Evolutionary conservation across 2,797 vertebrate species (phyloP).

Genomic region (Pitangus sulphuratus): DNA sequence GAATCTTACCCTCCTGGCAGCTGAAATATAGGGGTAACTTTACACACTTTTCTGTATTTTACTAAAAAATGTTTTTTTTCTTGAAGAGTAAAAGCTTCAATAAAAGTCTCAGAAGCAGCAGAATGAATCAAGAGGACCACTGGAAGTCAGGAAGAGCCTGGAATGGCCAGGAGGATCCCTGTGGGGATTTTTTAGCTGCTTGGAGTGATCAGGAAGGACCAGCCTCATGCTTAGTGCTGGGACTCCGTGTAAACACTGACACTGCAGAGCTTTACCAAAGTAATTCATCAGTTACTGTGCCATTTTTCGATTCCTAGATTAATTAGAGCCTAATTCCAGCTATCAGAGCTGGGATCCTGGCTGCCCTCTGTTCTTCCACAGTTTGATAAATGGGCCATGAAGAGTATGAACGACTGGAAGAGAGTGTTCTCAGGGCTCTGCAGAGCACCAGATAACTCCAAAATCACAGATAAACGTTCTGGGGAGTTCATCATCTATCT

Average conservation of each 20-base stretch:
- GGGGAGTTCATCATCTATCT: not conserved
- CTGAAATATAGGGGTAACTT: not conserved
- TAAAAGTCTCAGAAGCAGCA: not conserved
- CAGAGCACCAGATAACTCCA: not conserved
- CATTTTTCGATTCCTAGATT: not conserved
- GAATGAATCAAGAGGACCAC: not conserved
- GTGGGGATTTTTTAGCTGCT: not conserved
- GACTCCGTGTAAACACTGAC: not conserved
- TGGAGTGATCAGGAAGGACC: not conserved
- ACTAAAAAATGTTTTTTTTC: not conserved
- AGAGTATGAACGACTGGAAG: not conserved
- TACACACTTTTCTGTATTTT: fast-evolving
- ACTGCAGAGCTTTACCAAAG: not conserved
- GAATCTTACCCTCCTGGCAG: not conserved
- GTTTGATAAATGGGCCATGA: not conserved
- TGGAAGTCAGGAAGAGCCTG: not conserved
- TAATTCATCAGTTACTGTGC: not conserved
- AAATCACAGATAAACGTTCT: not conserved
- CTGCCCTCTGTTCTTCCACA: not conserved
- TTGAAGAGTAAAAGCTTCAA: not conserved
- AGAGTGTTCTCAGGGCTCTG: not conserved
- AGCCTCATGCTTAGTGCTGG: not conserved
- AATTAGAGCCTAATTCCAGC: not conserved
- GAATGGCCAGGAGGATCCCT: not conserved
- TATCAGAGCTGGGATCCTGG: not conserved